Percentiles rank a stretch among this genome's conserved stretches.
phyloP scores from a whole-genome alignment of 2,113 vertebrate species.

The Protobothrops flavoviridis region DNA sequence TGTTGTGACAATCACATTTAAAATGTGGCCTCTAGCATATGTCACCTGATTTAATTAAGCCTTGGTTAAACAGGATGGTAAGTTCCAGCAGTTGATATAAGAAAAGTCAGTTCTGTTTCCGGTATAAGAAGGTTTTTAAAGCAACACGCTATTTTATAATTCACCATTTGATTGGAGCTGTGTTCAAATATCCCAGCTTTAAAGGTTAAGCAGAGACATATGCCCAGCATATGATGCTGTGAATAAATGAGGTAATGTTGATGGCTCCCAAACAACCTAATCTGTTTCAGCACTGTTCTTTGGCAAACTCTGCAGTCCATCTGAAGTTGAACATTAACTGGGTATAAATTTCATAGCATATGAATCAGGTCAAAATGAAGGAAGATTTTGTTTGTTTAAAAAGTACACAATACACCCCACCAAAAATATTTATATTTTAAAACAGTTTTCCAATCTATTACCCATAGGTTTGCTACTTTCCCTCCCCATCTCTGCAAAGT shows the following conservation, averaged over 20 bases:
- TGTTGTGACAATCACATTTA: constrained; percentile 62
- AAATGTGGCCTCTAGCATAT: constrained; percentile 48
- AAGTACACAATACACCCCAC: neutral
- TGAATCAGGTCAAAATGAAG: constrained; percentile 55
- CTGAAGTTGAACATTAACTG: constrained; percentile 61
- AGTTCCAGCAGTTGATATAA: constrained; percentile 3
- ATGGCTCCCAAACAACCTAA: constrained; percentile 55
- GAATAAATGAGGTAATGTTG: constrained; percentile 63
- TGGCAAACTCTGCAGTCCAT: constrained; percentile 57
- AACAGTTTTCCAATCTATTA: constrained; percentile 34
- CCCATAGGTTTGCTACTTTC: neutral
- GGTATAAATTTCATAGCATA: constrained; percentile 48
- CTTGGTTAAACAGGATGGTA: constrained; percentile 49
- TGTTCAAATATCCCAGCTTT: constrained; percentile 53
- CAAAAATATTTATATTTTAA: constrained; percentile 47
- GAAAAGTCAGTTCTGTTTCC: constrained; percentile 39
- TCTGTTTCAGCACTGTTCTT: constrained; percentile 51
- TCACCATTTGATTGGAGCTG: constrained; percentile 60
- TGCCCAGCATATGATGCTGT: constrained; percentile 63
- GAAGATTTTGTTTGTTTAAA: constrained; percentile 39
- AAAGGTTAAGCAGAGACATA: constrained; percentile 60
- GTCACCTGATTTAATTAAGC: constrained; percentile 46
- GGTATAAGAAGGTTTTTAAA: constrained; percentile 49
- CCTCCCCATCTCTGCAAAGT: neutral
- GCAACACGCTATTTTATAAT: constrained; percentile 50